Base-by-base conservation (phyloP, 2,113 vertebrate species). In the Lipotes vexillifer region DNA sequence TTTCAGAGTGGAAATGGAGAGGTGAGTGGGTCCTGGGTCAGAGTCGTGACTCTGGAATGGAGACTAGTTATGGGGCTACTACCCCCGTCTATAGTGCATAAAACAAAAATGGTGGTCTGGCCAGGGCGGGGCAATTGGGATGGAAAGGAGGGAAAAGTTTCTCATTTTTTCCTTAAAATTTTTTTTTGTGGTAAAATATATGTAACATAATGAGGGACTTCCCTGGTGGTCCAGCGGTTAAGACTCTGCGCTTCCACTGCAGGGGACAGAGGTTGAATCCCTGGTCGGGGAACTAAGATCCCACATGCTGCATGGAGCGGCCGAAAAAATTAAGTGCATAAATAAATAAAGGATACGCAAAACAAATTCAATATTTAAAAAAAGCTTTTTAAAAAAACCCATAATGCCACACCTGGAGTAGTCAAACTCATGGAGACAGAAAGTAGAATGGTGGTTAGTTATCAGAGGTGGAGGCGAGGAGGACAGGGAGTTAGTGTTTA, bases 321-420 rank as follows among this genome's bases (percentile, higher is more conserved):
- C 20, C 20, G 8, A 57, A 57, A 20, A 57, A 57, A 57, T 52
- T 52, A 52, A 52, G 0, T 52, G 15, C 5, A 18, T 57, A 21
- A 57, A 57, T 57, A 57, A 57, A 57, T 57, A 57, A 21, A 21
- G 6, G 55, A 20, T 57, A 57, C 21, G 20, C 55, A 57, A 57
- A 57, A 57, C 55, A 57, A 57, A 57, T 57, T 21, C 20, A 57
- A 57, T 46, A 11, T 46, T 57, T 18, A 18, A 57, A 57, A 57
- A 57, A 57, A 57, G 20, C 20, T 57, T 6, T 0, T 7, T 21
- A 57, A 57, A 55, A 57, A 52, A 52, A 0, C 5, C 15, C 41
- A 59, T 13, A 85, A 65, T 75, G n/a, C 52, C 13, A 13, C 55
- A 75, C 20, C 18, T 41, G 63, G 65, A 71, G 31, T 46, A 14